These are phyloP conservation scores for Dasysyrphus albostriatus DNA, from an alignment of 2,888 invertebrate species.

Conservation along the genomic window DNA sequence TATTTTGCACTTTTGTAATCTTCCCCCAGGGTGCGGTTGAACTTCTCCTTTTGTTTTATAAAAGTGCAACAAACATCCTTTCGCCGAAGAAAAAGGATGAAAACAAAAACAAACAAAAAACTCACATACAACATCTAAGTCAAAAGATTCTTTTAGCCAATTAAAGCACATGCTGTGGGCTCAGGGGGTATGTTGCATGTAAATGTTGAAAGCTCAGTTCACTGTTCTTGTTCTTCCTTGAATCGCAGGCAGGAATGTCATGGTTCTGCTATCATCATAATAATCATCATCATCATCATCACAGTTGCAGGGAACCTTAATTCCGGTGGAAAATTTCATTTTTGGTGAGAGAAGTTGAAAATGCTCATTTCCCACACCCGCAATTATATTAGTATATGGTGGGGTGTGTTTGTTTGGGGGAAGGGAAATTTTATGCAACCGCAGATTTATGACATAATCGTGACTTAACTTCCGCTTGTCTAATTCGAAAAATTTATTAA, in stretches of 20 bases:
- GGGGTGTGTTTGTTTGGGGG: constrained; percentile 3
- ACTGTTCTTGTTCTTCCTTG: not conserved
- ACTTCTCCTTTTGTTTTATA: constrained; percentile 53
- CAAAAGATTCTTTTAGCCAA: constrained; percentile 59
- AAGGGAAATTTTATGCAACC: constrained; percentile 19
- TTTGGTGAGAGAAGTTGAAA: constrained; percentile 42
- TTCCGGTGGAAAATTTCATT: constrained; percentile 66
- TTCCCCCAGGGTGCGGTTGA: constrained; percentile 42
- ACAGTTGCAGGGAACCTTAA: constrained; percentile 50
- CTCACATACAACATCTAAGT: constrained; percentile 7
- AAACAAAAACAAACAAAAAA: not conserved
- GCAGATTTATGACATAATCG: constrained; percentile 52
- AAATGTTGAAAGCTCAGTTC: constrained; percentile 18
- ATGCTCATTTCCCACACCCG: constrained; percentile 19
- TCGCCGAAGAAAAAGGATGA: constrained; percentile 10
- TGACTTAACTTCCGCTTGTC: constrained; percentile 65
- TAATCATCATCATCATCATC: constrained; percentile 22
- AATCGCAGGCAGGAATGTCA: constrained; percentile 23
- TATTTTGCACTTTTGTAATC: constrained; percentile 34
- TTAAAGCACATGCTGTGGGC: constrained; percentile 45
- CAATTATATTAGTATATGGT: not conserved
- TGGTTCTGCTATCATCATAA: constrained; percentile 38
- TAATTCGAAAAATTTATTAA: constrained; percentile 67
- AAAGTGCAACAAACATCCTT: constrained; percentile 62
- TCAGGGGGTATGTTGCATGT: not conserved